Percentiles rank a stretch among this genome's conserved stretches.
These are phyloP conservation scores for Drosophila takahashii DNA, from an alignment of 1,140 invertebrate genomes.

Conservation along the genomic window DNA sequence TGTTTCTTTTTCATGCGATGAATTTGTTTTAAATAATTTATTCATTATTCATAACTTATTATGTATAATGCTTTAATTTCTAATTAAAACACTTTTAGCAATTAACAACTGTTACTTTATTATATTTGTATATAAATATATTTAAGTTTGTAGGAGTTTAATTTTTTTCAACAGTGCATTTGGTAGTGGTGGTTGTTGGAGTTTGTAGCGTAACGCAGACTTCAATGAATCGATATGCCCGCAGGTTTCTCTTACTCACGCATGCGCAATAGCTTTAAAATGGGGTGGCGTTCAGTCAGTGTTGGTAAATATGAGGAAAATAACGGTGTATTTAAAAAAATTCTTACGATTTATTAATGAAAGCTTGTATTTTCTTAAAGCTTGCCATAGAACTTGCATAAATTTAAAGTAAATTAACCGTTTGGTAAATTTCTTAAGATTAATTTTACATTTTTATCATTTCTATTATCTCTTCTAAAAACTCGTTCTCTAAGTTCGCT, in stretches of 20 bases:
- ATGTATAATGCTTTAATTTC: no score
- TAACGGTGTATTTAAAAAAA: conserved; percentile 42
- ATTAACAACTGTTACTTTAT: no score
- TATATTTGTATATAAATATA: no score
- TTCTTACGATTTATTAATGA: conserved; percentile 2
- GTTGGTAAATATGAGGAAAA: conserved; percentile 34
- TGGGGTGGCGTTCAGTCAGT: conserved; percentile 37
- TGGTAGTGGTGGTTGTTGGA: conserved; percentile 39
- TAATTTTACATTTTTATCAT: not conserved
- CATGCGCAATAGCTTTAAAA: conserved; percentile 46
- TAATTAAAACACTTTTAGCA: no score
- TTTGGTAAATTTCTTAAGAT: not conserved
- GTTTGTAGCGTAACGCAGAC: conserved; percentile 49
- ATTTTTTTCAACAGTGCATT: conserved; percentile 1
- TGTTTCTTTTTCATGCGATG: no score
- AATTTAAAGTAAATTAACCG: not conserved
- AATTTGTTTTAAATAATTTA: no score
- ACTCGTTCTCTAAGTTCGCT: conserved; percentile 11
- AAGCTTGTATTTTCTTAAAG: not conserved
- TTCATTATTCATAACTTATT: no score
- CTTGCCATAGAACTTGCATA: no score
- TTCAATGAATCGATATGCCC: conserved; percentile 77
- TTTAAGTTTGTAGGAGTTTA: no score
- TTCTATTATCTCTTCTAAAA: conserved; percentile 13
- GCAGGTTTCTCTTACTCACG: conserved; percentile 35